A percentile compares a stretch with the other conserved stretches of the same genome.
phyloP scores from a whole-genome alignment of 2,797 vertebrate genomes.

The Acanthis flammea region DNA sequence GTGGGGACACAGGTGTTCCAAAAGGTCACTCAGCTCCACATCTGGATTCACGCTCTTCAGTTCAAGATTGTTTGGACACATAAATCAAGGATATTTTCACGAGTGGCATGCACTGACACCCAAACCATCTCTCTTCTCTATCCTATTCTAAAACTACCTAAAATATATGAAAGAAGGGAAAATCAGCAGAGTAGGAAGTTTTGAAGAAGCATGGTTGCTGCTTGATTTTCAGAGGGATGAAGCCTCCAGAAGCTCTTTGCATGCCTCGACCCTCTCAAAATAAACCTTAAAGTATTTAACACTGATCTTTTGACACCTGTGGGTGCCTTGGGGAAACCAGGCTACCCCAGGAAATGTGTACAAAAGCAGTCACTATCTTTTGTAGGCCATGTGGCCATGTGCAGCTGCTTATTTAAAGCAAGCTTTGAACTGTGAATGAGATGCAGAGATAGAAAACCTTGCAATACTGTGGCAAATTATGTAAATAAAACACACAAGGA shows the following conservation, averaged over 20 bases:
- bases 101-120: neutral
- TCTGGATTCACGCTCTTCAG: neutral
- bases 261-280: neutral
- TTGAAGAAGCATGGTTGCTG: neutral
- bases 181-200: neutral
- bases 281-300: neutral
- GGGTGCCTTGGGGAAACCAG: neutral
- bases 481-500: slow-evolving; percentile 25
- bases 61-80: neutral
- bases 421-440: slow-evolving; percentile 37
- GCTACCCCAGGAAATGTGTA: neutral
- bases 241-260: neutral
- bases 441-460: slow-evolving; percentile 37
- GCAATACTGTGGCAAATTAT: slow-evolving; percentile 5
- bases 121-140: neutral
- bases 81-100: neutral
- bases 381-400: neutral
- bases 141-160: neutral
- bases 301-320: neutral
- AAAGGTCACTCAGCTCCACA: neutral
- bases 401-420: slow-evolving; percentile 13
- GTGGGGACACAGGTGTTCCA: neutral
- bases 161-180: neutral
- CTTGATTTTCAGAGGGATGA: neutral
- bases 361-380: slow-evolving; percentile 1